Conservation (phyloP, 2,797 vertebrate genomes). For the Oryzias dopingdopingensis region DNA sequence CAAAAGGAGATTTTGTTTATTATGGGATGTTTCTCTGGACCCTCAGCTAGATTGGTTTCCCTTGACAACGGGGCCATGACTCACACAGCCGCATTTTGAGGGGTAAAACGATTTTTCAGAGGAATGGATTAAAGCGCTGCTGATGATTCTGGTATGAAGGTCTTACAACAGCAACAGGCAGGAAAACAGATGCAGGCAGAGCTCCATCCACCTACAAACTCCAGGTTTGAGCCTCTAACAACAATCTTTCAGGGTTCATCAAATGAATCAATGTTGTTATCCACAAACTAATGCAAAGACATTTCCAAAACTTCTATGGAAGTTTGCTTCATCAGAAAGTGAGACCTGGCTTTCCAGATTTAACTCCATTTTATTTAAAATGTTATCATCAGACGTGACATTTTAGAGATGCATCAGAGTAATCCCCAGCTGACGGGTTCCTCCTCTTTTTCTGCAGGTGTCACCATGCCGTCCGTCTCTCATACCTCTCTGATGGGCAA, state of each 20-base stretch:
- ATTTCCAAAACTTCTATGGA: neutral
- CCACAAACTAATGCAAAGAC: too few species aligned
- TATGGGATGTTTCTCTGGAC: constrained; percentile 19
- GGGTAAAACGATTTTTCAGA: constrained; percentile 73
- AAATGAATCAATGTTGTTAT: neutral
- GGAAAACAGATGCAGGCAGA: neutral
- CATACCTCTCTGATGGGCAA: constrained; percentile 58
- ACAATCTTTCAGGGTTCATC: too few species aligned
- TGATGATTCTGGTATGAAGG: constrained; percentile 14
- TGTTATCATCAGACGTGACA: constrained; percentile 8
- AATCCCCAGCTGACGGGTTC: constrained; percentile 31
- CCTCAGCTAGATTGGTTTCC: constrained; percentile 62
- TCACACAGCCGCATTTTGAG: constrained; percentile 71
- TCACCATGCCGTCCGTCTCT: constrained; percentile 62
- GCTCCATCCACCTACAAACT: neutral
- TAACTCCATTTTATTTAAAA: neutral
- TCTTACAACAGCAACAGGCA: constrained; percentile 24
- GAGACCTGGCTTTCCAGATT: neutral
- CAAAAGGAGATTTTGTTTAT: constrained; percentile 5
- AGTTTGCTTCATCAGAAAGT: neutral
- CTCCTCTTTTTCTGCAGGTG: constrained; percentile 57
- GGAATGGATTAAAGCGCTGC: constrained; percentile 53
- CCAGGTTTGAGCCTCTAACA: too few species aligned
- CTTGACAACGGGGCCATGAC: constrained; percentile 75
- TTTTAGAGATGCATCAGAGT: constrained; percentile 35